Percentiles rank a stretch among this genome's conserved stretches.
Evolutionary conservation across 1,140 invertebrate species (phyloP).

Genomic region (Drosophila quadrilineata): DNA sequence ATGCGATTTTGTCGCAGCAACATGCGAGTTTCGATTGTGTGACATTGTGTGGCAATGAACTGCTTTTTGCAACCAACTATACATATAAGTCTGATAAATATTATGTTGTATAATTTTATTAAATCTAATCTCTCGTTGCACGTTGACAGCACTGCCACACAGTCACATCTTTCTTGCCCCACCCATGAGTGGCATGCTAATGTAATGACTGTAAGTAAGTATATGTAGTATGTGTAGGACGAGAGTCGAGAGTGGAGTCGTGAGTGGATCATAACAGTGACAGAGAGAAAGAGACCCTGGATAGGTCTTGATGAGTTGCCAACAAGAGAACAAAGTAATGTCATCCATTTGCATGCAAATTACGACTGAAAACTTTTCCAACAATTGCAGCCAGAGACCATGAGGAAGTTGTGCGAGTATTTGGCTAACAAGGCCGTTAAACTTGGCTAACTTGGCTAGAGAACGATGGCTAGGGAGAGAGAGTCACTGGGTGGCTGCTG

Average conservation of each 20-base stretch:
- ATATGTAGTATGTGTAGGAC: constrained; percentile 35
- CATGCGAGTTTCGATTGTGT: constrained; percentile 34
- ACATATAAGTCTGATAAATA: background rate
- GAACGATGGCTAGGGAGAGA: background rate
- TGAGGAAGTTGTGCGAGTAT: constrained; percentile 60
- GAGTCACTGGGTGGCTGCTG: constrained; percentile 5
- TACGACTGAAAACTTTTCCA: constrained; percentile 30
- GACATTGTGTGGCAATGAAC: constrained; percentile 55
- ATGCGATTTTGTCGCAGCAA: constrained; percentile 60
- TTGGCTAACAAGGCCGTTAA: constrained; percentile 65
- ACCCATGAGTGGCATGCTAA: constrained; percentile 46
- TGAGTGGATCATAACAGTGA: constrained; percentile 60
- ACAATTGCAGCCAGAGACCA: background rate
- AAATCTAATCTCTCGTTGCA: background rate
- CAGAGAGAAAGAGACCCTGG: too few species aligned
- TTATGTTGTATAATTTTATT: too few species aligned
- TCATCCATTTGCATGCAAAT: constrained; percentile 69
- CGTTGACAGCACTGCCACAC: constrained; percentile 1
- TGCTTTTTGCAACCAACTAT: background rate
- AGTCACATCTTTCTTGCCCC: constrained; percentile 7
- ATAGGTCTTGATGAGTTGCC: constrained; percentile 47
- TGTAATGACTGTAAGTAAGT: constrained; percentile 8
- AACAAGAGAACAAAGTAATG: constrained; percentile 52
- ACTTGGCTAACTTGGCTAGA: constrained; percentile 34
- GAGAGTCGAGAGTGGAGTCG: constrained; percentile 36